Base-by-base conservation (phyloP, 2,888 invertebrate species). In the Apotomis betuletana region DNA sequence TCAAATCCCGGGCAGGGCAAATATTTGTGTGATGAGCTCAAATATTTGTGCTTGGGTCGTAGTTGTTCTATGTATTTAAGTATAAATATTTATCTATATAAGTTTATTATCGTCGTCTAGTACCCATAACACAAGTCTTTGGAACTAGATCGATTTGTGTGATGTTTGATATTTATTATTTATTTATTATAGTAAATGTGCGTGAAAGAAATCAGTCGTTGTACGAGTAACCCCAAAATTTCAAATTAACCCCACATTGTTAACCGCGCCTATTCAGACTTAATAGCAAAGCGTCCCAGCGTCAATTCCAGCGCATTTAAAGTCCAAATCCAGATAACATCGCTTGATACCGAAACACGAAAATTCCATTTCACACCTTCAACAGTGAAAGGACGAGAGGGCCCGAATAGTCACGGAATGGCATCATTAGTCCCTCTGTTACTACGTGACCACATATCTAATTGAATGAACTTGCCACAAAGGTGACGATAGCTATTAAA, bases 291-390 rank as follows among this genome's bases (percentile, higher is more conserved):
- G 10, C 55, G 65, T 46, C 12, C 51, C 44, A 10, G 10, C 59
- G 54, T 38, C 61, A 61, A 68, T 60, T 63, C 27, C 77, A 77
- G 76, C 76, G 78, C 73, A 68, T 73, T 78, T 78, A 79, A 75
- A 79, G 78, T 76, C 76, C 72, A 76, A 82, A 82, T 78, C 72
- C 76, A 79, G 83, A 85, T 85, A 81, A 82, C 82, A 84, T 86
- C 86, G 84, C 83, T 83, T 84, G 78, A 54, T 78, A 73, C 60
- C 63, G 75, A 75, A 84, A 89, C 88, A 90, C 84, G 87, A 85
- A 86, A 89, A 82, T 85, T 89, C 87, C 87, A 90, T 90, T 90
- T 87, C 86, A 85, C 89, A 87, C 85, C 85, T 87, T 79, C 75
- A 77, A 83, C 79, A 77, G 79, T 76, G 80, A 84, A 87, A 82